Conservation (phyloP, 2,113 vertebrate species). For the Stigmatopora argus region DNA sequence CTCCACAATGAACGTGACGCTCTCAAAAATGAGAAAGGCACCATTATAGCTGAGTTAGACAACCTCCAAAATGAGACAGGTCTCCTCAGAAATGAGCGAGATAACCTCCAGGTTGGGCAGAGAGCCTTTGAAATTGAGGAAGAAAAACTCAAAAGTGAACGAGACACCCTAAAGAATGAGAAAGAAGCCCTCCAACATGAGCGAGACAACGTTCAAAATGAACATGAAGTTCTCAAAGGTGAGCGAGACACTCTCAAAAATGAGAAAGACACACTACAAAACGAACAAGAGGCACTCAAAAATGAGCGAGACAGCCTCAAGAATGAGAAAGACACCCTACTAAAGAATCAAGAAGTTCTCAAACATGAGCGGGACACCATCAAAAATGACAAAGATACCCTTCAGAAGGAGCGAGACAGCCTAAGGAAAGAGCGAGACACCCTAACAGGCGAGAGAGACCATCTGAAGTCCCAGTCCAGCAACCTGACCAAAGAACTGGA, state of each 20-base stretch:
- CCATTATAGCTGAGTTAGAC: background rate
- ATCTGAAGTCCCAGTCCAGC: constrained; percentile 1
- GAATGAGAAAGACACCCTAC: background rate
- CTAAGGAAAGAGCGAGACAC: background rate
- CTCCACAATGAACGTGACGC: background rate
- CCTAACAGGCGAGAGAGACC: constrained; percentile 19
- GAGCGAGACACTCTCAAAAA: background rate
- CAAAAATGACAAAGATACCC: background rate
- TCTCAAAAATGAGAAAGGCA: background rate
- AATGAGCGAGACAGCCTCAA: background rate
- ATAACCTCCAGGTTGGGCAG: background rate
- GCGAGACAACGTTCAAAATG: background rate
- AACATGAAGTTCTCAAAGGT: background rate
- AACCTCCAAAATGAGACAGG: background rate
- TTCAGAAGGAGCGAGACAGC: background rate
- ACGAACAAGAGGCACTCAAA: background rate
- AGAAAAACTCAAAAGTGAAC: background rate
- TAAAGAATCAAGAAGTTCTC: constrained; percentile 7
- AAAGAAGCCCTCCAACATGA: background rate
- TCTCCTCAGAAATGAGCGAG: background rate
- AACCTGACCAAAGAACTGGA: constrained; percentile 18
- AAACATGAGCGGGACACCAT: background rate
- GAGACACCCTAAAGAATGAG: background rate
- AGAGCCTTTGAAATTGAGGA: background rate
- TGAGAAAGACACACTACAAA: background rate